Percentiles rank a stretch among this genome's conserved stretches.
phyloP scores from a whole-genome alignment of 2,113 vertebrate species.

The Drymodes brunneopygia region DNA sequence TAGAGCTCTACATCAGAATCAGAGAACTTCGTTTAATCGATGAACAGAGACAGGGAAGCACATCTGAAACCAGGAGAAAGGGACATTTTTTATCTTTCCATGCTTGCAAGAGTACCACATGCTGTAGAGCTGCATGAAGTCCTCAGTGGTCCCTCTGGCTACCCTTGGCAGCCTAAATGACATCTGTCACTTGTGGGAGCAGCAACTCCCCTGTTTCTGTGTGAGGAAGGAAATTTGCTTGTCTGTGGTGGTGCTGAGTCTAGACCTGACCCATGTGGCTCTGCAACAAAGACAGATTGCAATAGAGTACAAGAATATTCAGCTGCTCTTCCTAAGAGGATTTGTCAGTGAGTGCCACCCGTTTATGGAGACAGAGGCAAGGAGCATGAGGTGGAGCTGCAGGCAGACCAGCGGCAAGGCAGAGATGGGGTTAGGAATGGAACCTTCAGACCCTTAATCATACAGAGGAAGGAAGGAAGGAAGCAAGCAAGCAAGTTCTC shows the following conservation, averaged over 20 bases:
- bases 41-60: neutral
- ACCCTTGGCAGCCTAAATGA: no score
- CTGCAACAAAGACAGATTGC: neutral
- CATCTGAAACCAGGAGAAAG: neutral
- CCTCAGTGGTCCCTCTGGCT: neutral
- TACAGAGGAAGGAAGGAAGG: neutral
- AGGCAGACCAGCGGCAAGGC: neutral
- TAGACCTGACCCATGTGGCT: neutral
- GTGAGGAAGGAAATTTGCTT: neutral
- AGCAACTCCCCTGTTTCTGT: neutral
- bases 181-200: no score
- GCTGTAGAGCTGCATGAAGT: no score
- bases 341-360: neutral
- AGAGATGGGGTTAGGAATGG: fast-evolving
- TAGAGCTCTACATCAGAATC: neutral
- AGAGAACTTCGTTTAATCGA: neutral
- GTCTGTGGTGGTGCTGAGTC: neutral
- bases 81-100: neutral
- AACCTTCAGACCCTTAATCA: neutral
- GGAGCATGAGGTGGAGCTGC: neutral
- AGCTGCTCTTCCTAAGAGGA: neutral
- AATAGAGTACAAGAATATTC: neutral
- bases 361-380: neutral
- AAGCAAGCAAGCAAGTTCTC: neutral
- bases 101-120: fast-evolving